Evolutionary conservation across 2,888 invertebrate species (phyloP), one percentile per base, ranked within the genome.

Genomic region (Nemoura dubitans): DNA sequence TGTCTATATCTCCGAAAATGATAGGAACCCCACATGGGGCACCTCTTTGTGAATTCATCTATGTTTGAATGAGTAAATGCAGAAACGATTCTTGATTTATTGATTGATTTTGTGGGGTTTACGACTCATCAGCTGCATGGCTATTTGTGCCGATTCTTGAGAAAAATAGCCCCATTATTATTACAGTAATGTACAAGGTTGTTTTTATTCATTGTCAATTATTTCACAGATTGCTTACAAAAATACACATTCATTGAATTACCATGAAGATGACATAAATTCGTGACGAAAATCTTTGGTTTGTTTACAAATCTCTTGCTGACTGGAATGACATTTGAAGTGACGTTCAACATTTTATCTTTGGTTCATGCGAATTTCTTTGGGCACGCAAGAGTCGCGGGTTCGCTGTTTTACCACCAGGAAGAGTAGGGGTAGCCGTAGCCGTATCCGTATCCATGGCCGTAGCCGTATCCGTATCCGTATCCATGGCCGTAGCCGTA

Each of bases 401-500:
- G 25, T 78, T 78, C 21, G 21, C 27, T 2, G 2, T 5, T 10
- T 30, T 81, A 81, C 81, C 81, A 81, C 30, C 6, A 78, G 26
- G 26, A 36, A 43, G 81, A 81, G 83, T 86, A 86, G 25, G 77
- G 25, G 5, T 85, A 80, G 80, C 84, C 83, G 26, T 84, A 77
- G 0, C 87, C 86, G 43, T n/a, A n/a, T n/a, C n/a, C n/a, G n/a
- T n/a, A n/a, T n/a, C n/a, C n/a, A n/a, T n/a, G n/a, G n/a, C n/a
- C n/a, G 36, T 87, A 83, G 0, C 80, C 80, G 26, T 26, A 27
- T 27, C 80, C 80, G 27, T 86, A 43, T 0, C 87, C 87, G 27
- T 87, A 80, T 28, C 87, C 87, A 26, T 87, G 84, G 0, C 87
- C 87, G 59, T 87, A 87, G 0, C 87, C 87, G 27, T 87, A 85